A percentile compares a stretch with the other conserved stretches of the same genome.
phyloP scores from a whole-genome alignment of 1,140 invertebrate species.

The Orchestia grillus region DNA sequence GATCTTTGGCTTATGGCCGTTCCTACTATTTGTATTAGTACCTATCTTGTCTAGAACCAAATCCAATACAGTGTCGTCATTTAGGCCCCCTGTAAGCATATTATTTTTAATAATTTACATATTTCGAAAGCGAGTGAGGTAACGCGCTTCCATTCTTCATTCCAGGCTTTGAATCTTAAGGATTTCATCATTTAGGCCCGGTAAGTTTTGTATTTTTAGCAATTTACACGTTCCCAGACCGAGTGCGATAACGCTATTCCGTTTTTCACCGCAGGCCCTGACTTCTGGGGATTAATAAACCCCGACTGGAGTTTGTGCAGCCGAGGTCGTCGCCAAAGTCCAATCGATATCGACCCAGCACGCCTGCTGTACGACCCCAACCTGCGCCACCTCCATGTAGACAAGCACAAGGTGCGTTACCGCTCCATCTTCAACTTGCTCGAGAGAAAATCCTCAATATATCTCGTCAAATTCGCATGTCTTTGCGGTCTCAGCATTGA shows the following conservation, averaged over 20 bases:
- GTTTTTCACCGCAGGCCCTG: slow-evolving; percentile 82
- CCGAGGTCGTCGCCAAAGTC: slow-evolving; percentile 92
- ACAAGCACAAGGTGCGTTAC: slow-evolving; percentile 86
- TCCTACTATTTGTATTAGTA: too few relatives aligned
- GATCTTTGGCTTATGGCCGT: too few relatives aligned
- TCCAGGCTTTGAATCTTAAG: slow-evolving; percentile 95
- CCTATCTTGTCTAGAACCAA: too few relatives aligned
- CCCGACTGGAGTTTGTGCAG: slow-evolving; percentile 96
- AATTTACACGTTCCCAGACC: background rate
- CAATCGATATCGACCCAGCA: slow-evolving; percentile 93
- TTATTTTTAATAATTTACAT: background rate
- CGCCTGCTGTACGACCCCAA: slow-evolving; percentile 94
- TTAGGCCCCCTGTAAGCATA: background rate
- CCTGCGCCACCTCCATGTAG: slow-evolving; percentile 86
- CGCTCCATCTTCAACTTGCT: background rate
- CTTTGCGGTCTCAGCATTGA: too few relatives aligned
- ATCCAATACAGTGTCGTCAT: too few relatives aligned
- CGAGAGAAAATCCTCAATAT: too few relatives aligned
- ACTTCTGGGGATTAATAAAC: slow-evolving; percentile 96
- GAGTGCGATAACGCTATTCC: background rate
- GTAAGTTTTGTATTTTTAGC: background rate
- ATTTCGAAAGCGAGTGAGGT: background rate
- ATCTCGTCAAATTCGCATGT: too few relatives aligned
- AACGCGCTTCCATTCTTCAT: slow-evolving; percentile 70
- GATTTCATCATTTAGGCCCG: slow-evolving; percentile 73